Evolutionary conservation across 2,888 invertebrate genomes (phyloP).

Genomic region (Mythimna lalbum): DNA sequence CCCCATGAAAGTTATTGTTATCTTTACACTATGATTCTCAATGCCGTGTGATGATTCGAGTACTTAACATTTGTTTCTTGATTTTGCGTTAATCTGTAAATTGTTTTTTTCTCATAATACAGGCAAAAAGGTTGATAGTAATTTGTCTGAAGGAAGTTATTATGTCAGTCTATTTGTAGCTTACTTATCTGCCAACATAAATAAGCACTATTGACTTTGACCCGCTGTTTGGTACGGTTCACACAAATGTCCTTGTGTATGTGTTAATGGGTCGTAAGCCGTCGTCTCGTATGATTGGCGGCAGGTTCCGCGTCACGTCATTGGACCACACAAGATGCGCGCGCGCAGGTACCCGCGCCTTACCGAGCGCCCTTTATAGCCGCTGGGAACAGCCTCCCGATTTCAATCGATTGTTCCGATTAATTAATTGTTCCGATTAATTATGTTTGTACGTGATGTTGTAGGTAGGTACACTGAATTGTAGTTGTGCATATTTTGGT

Average conservation of each 20-base stretch:
- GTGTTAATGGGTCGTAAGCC: constrained; percentile 49
- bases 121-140: background rate
- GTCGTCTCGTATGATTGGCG: constrained; percentile 53
- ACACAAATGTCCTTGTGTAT: constrained; percentile 47
- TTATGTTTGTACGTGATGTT: constrained; percentile 37
- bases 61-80: background rate
- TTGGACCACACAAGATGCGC: constrained; percentile 79
- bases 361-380: constrained; percentile 56
- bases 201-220: constrained; percentile 43
- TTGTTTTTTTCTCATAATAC: background rate
- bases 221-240: constrained; percentile 35
- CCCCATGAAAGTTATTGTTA: constrained; percentile 29
- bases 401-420: constrained; percentile 54
- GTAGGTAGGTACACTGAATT: background rate
- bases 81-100: background rate
- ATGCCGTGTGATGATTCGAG: constrained; percentile 7
- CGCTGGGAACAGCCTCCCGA: constrained; percentile 48
- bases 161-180: constrained; percentile 16
- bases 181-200: constrained; percentile 33
- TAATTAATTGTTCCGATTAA: constrained; percentile 58
- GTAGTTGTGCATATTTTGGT: constrained; percentile 8
- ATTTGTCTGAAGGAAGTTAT: constrained; percentile 33
- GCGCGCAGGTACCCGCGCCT: constrained; percentile 73
- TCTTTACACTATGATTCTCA: constrained; percentile 15
- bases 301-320: constrained; percentile 61